Conservation (phyloP, 2,888 invertebrate species). For the Amphipyra berbera region DNA sequence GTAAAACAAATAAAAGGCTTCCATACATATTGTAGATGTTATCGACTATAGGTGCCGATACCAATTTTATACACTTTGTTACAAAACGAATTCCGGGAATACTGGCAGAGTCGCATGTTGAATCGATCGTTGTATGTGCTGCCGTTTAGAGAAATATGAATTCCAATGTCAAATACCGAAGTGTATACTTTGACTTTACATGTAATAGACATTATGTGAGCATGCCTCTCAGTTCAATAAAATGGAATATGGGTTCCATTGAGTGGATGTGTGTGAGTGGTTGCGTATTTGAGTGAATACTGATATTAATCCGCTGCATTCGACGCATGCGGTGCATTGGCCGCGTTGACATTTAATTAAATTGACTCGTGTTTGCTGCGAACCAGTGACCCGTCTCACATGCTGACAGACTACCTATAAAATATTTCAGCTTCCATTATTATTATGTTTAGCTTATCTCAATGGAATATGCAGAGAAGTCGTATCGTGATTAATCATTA, state of each 20-base stretch:
- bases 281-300: conserved; percentile 66
- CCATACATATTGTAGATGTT: conserved; percentile 31
- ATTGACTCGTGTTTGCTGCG: conserved; percentile 74
- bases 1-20: conserved; percentile 36
- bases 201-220: conserved; percentile 19
- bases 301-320: conserved; percentile 74
- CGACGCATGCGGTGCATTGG: conserved; percentile 72
- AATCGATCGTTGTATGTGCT: conserved; percentile 43
- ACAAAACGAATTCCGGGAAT: conserved; percentile 42
- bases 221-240: conserved; percentile 21
- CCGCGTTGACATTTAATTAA: conserved; percentile 85
- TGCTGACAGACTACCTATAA: conserved; percentile 29
- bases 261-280: conserved; percentile 62
- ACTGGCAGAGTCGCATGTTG: conserved; percentile 29
- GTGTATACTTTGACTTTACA: conserved; percentile 22
- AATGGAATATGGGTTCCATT: conserved; percentile 57
- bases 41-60: conserved; percentile 26
- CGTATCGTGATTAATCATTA: conserved; percentile 5
- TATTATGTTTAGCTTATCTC: conserved; percentile 24
- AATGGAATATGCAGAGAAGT: conserved; percentile 12
- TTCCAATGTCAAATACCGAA: conserved; percentile 52
- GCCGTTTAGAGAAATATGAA: conserved; percentile 57
- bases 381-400: conserved; percentile 70
- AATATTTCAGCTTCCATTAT: conserved; percentile 36
- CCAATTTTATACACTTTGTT: conserved; percentile 44